These are phyloP conservation scores for Heliothis peltigera DNA, from an alignment of 2,888 invertebrate genomes.

Conservation along the genomic window DNA sequence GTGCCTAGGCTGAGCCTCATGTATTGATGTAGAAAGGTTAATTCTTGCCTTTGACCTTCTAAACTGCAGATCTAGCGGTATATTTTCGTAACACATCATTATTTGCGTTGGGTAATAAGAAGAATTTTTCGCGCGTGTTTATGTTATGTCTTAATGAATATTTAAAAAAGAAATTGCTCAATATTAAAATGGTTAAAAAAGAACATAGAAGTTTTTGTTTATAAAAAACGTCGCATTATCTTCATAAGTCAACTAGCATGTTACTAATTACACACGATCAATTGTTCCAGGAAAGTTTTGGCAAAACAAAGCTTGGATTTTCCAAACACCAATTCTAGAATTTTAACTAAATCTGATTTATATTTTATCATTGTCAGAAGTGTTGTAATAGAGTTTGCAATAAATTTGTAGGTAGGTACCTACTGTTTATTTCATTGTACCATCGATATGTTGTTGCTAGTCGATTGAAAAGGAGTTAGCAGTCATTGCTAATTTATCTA, in stretches of 20 bases:
- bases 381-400: background rate
- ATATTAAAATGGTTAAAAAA: background rate
- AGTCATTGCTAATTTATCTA: conserved; percentile 46
- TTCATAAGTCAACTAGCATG: no score
- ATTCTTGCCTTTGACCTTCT: background rate
- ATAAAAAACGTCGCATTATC: no score
- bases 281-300: no score
- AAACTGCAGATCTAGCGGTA: background rate
- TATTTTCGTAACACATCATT: background rate
- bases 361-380: no score
- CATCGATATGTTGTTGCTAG: conserved; percentile 22
- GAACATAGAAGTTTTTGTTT: no score
- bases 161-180: conserved; percentile 2
- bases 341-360: no score
- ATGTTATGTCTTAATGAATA: background rate
- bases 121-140: background rate
- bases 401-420: no score
- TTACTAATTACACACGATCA: no score
- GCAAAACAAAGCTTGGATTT: no score
- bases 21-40: background rate
- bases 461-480: conserved; percentile 37
- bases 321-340: no score
- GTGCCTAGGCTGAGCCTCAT: background rate
- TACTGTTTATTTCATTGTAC: conserved; percentile 21
- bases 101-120: conserved; percentile 1